Base-by-base conservation (phyloP, 2,113 vertebrate genomes). In the Pterocles burchelli region DNA sequence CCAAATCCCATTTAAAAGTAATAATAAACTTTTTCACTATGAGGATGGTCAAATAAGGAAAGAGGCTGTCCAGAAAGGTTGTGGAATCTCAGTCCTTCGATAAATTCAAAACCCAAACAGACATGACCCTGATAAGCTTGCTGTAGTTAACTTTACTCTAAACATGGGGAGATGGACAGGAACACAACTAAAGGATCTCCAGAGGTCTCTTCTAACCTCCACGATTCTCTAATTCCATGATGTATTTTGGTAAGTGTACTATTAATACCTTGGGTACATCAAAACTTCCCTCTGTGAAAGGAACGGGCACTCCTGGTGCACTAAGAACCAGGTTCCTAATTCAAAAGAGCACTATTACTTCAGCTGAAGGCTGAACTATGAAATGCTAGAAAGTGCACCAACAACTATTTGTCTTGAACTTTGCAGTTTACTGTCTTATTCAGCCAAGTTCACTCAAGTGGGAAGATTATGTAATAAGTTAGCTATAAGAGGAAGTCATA, bases 1-100 rank as follows among this genome's bases (percentile, higher is more conserved):
- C 38, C 13, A 57, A 45, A n/a, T 57, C 49, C 49, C n/a, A 70
- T 28, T 68, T n/a, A 57, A 2, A 58, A 0, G 0, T 48, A 46
- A 20, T 4, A 62, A 43, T 24, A 46, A 62, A 3, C 1, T 24
- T 86, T 76, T 36, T 28, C 48, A 68, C 24, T n/a, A 7, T 1
- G 1, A 70, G 33, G 4, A 61, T 1, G 1, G 16, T 65, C 34
- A 61, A 80, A 49, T 55, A 88, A 58, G 8, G 8, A 45, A 74
- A 75, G 4, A 28, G 36, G 18, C 7, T 20, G 19, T 28, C 22
- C 38, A 82, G 28, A 71, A 43, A 61, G 8, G 5, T 5, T 78
- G 11, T 22, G 13, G 26, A 78, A 6, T 55, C 31, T 84, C 41
- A 25, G 1, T 28, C 55, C 26, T 41, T 41, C 12, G 41, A 41